These are phyloP conservation scores for Phrynocephalus forsythii DNA, from an alignment of 2,797 vertebrate species.

Conservation along the genomic window DNA sequence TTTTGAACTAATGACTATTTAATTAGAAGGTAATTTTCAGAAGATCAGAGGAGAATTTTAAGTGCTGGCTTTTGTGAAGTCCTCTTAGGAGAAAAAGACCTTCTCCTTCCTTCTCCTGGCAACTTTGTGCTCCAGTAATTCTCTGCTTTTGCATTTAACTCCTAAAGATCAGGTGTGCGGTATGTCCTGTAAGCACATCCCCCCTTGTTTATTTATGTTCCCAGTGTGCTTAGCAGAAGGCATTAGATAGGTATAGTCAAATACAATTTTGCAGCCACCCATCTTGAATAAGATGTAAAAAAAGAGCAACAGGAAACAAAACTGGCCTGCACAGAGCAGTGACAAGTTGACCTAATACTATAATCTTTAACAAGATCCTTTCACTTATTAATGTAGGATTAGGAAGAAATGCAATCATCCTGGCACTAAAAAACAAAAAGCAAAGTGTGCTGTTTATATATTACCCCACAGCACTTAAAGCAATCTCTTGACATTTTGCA, in stretches of 20 bases:
- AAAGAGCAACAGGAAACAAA: slow-evolving; percentile 1
- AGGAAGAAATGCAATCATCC: slow-evolving; percentile 3
- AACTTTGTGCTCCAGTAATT: slow-evolving; percentile 37
- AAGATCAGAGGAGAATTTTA: slow-evolving; percentile 44
- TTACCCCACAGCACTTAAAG: too few species aligned
- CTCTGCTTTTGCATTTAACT: not conserved
- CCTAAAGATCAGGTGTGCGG: slow-evolving; percentile 36
- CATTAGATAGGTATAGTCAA: slow-evolving; percentile 25
- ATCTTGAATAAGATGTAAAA: slow-evolving; percentile 21
- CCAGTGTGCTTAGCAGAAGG: slow-evolving; percentile 41
- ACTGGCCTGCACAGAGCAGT: not conserved
- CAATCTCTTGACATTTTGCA: too few species aligned
- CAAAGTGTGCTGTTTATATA: too few species aligned
- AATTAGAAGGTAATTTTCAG: slow-evolving; percentile 46
- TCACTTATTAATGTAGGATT: slow-evolving; percentile 11
- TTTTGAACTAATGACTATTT: slow-evolving; percentile 38
- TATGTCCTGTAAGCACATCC: slow-evolving; percentile 49
- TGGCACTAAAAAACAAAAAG: not conserved
- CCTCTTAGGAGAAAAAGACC: slow-evolving; percentile 37
- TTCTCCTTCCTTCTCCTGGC: slow-evolving; percentile 44
- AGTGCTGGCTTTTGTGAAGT: not conserved
- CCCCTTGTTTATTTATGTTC: slow-evolving; percentile 39
- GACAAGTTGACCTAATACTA: not conserved
- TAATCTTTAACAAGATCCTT: not conserved
- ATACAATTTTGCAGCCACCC: slow-evolving; percentile 27